Percentiles rank a stretch among this genome's conserved stretches.
Conservation (phyloP, 2,888 invertebrate genomes). For the Cantharis lateralis region DNA sequence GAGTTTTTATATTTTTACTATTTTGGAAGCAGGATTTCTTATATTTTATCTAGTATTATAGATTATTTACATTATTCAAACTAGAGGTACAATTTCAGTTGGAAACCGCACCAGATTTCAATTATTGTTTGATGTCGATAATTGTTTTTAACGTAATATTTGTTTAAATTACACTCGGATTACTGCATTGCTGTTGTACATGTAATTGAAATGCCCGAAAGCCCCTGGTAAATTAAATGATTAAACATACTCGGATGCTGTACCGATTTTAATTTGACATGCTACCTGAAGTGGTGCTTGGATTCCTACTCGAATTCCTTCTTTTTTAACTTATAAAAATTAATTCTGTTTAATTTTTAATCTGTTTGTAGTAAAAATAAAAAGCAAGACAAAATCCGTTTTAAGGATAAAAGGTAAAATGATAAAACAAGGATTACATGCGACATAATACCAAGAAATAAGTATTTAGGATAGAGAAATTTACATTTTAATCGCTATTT, state of each 20-base stretch:
- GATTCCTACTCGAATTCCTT: too few relatives aligned
- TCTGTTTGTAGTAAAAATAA: not conserved
- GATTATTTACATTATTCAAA: too few relatives aligned
- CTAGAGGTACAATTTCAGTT: too few relatives aligned
- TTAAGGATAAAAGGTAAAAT: slow-evolving; percentile 20
- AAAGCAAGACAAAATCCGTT: slow-evolving; percentile 14
- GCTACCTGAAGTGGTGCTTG: too few relatives aligned
- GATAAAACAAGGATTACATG: slow-evolving; percentile 19
- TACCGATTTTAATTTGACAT: too few relatives aligned
- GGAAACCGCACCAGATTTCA: not conserved
- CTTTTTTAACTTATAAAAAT: too few relatives aligned
- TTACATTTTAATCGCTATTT: slow-evolving; percentile 27
- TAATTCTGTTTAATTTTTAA: slow-evolving; percentile 7
- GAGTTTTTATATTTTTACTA: too few relatives aligned
- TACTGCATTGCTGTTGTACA: not conserved
- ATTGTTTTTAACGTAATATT: not conserved
- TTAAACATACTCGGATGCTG: too few relatives aligned
- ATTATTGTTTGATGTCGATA: not conserved
- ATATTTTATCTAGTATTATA: too few relatives aligned
- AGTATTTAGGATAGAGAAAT: slow-evolving; percentile 16
- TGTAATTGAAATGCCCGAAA: too few relatives aligned
- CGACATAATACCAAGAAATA: slow-evolving; percentile 17
- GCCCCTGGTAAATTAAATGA: too few relatives aligned
- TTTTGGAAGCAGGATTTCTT: too few relatives aligned
- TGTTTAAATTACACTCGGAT: not conserved